Evolutionary conservation across 2,888 invertebrate species (phyloP), one percentile per base, ranked within the genome.

Genomic region (Bombylius major): DNA sequence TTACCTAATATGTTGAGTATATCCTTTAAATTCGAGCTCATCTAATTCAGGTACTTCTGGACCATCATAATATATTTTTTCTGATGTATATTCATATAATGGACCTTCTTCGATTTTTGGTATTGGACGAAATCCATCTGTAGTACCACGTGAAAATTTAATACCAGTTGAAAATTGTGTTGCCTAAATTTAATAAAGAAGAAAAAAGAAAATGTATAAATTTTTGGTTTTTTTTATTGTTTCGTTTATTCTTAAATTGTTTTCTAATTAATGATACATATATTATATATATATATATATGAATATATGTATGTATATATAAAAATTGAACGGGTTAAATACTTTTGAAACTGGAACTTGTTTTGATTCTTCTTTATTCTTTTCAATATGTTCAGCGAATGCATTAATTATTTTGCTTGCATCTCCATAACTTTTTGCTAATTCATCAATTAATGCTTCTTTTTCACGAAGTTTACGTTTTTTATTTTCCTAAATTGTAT

Each of bases 381-480:
- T 82, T 63, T 86, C 82, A 23, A 78, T 79, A 60, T 79, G 82
- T 55, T 84, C 81, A 1, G 86, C 84, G 72, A 92, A 93, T 12
- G 85, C 86, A 60, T 83, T 86, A 1, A 96, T 76, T 64, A 96
- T 95, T 62, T 86, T 87, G 63, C 87, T 86, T 0, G 96, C 96
- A 70, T 95, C 87, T 11, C 85, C 86, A 62, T 90, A 89, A 1
- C 94, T 92, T 70, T 89, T 90, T 87, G 94, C 95, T 45, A 98
- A 77, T 70, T 97, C 95, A 73, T 97, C 95, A 58, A 98, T 94
- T 6, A 98, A 75, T 0, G 91, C 92, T 70, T 96, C 92, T 64
- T 92, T 93, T 62, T 90, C 87, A 45, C 87, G 80, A 31, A 88
- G 83, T 71, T 92, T 92, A 62, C 86, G 87, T 67, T 83, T 86